These are phyloP conservation scores for Scatophagus argus DNA, from an alignment of 2,113 vertebrate genomes.

Conservation along the genomic window DNA sequence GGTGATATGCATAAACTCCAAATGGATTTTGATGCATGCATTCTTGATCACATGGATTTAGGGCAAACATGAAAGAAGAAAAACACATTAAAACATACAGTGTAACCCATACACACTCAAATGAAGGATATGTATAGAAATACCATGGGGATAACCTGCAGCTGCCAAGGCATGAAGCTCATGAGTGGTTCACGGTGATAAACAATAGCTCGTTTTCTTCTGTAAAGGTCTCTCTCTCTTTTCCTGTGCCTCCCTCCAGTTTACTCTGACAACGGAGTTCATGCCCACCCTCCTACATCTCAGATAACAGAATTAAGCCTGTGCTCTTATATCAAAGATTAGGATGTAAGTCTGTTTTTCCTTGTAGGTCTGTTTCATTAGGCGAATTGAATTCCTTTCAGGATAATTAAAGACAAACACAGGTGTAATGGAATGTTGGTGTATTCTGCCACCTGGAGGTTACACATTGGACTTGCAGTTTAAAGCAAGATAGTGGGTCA, in stretches of 20 bases:
- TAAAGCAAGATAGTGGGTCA: not conserved
- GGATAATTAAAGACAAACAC: not conserved
- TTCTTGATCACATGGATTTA: slow-evolving; percentile 7
- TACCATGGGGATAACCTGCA: slow-evolving; percentile 13
- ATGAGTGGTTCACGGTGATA: slow-evolving; percentile 44
- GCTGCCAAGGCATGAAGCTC: slow-evolving; percentile 43
- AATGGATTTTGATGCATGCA: not conserved
- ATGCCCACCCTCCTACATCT: not conserved
- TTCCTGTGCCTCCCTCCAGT: not conserved
- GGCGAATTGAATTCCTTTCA: not conserved
- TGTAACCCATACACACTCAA: not conserved
- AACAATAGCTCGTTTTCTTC: slow-evolving; percentile 59
- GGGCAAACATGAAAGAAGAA: not conserved
- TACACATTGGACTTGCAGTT: not conserved
- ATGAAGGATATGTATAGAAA: not conserved
- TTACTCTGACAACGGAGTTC: not conserved
- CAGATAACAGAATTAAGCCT: not conserved
- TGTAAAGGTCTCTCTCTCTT: slow-evolving; percentile 28
- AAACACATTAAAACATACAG: slow-evolving; percentile 3
- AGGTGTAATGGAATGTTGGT: not conserved
- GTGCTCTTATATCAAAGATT: not conserved
- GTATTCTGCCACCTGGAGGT: slow-evolving; percentile 61
- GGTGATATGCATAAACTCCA: not conserved
- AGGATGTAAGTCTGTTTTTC: not conserved
- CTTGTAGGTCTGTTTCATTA: too few species aligned